phyloP scores from a whole-genome alignment of 2,797 vertebrate genomes.

The Cynodonichthys magdalenae region DNA sequence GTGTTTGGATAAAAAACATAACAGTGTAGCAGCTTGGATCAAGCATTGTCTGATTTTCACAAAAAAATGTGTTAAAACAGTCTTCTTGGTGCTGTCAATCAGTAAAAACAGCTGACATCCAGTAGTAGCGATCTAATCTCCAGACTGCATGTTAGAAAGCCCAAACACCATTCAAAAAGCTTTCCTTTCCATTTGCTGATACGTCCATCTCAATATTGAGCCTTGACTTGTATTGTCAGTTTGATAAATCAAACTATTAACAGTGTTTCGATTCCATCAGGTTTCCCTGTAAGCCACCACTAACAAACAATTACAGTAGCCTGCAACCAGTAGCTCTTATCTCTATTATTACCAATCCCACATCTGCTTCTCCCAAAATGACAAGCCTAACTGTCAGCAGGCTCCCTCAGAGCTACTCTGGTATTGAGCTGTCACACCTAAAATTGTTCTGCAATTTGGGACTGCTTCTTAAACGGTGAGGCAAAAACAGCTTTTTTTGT shows the following conservation, averaged over 20 bases:
- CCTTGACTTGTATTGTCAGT: not conserved
- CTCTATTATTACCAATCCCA: not conserved
- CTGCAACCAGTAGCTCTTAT: not conserved
- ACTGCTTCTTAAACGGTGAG: not conserved
- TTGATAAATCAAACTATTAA: too few species aligned
- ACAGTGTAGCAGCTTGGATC: not conserved
- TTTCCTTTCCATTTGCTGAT: too few species aligned
- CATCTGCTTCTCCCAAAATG: not conserved
- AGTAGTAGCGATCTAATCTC: not conserved
- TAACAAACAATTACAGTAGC: not conserved
- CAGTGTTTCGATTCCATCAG: not conserved
- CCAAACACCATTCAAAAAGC: too few species aligned
- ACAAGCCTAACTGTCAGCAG: constrained; percentile 2
- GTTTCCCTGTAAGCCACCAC: not conserved
- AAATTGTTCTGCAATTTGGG: constrained; percentile 5
- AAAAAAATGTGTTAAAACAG: not conserved
- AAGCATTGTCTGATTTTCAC: not conserved
- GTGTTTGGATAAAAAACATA: not conserved
- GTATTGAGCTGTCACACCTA: constrained; percentile 8
- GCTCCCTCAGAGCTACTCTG: not conserved
- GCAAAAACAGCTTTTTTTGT: not conserved
- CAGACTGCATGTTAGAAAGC: too few species aligned
- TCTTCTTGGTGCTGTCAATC: not conserved
- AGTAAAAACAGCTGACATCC: not conserved
- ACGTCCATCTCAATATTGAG: not conserved